Evolutionary conservation across 2,113 vertebrate species (phyloP).

Genomic region (Ameiurus melas): DNA sequence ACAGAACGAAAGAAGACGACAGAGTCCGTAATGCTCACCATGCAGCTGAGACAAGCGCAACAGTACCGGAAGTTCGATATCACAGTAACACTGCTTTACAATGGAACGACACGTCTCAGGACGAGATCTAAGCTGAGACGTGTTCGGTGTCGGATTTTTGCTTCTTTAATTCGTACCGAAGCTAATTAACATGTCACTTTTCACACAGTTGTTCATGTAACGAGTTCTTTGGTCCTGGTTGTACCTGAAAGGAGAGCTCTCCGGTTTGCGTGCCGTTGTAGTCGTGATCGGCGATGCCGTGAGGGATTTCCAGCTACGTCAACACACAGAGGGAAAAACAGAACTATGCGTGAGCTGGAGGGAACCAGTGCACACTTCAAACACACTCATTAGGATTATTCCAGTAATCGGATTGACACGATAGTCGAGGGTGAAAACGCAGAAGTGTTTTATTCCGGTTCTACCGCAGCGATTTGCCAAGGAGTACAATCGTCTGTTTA

Average conservation of each 20-base stretch:
- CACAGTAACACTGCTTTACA: background rate
- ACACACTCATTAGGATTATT: background rate
- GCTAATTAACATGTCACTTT: background rate
- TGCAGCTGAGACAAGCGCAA: background rate
- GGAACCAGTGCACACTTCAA: background rate
- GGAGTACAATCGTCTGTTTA: background rate
- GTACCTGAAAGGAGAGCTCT: slow-evolving; percentile 85
- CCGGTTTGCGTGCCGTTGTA: slow-evolving; percentile 69
- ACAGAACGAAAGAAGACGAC: background rate
- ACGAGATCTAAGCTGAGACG: background rate
- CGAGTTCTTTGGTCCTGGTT: background rate
- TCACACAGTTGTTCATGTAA: background rate
- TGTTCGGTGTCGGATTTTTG: background rate
- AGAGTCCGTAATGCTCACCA: background rate
- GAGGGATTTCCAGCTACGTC: slow-evolving; percentile 80
- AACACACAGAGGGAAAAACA: slow-evolving; percentile 25
- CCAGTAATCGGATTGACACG: background rate
- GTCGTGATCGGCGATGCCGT: slow-evolving; percentile 76
- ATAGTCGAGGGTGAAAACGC: background rate
- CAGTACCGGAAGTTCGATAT: background rate
- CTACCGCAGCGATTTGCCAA: background rate
- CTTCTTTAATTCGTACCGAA: background rate
- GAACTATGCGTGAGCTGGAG: background rate
- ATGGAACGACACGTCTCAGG: background rate
- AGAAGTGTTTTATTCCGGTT: background rate